These are phyloP conservation scores for Oopsacas minuta DNA, from an alignment of 37 sponge, comb jelly and placozoan species.

Conservation along the genomic window DNA sequence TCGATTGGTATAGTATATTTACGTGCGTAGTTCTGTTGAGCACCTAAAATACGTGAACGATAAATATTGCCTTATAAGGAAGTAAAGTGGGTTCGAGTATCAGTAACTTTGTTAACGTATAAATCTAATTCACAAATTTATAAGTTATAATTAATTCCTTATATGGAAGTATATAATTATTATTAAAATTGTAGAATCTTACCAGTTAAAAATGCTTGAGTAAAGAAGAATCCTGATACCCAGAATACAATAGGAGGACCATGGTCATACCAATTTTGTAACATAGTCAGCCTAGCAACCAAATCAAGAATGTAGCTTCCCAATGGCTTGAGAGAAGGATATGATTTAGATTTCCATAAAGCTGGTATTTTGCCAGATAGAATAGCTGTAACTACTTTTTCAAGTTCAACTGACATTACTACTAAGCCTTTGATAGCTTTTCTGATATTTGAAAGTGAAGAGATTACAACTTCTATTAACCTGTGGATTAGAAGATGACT, in stretches of 20 bases:
- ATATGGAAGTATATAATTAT: neutral
- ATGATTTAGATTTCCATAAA: conserved; percentile 95
- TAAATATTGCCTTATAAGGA: neutral
- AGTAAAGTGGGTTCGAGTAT: too few species aligned
- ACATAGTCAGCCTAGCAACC: conserved; percentile 81
- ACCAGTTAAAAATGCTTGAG: conserved; percentile 99
- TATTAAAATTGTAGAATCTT: neutral
- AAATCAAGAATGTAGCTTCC: conserved; percentile 96
- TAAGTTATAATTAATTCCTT: neutral
- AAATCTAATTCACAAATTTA: too few species aligned
- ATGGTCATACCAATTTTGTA: conserved; percentile 87
- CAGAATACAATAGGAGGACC: conserved; percentile 89
- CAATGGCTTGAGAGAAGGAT: conserved; percentile 94
- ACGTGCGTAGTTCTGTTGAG: conserved; percentile 95
- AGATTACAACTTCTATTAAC: conserved; percentile 56
- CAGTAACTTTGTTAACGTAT: too few species aligned
- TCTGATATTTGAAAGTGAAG: conserved; percentile 71
- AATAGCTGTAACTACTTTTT: conserved; percentile 80
- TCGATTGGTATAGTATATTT: conserved; percentile 98
- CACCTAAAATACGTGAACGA: conserved; percentile 65
- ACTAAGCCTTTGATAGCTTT: conserved; percentile 99
- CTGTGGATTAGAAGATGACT: too few species aligned
- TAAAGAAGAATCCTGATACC: conserved; percentile 99
- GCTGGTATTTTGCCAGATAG: conserved; percentile 95
- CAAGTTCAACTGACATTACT: conserved; percentile 94